These are phyloP conservation scores for Falco naumanni DNA, from an alignment of 2,797 vertebrate species.

Conservation along the genomic window DNA sequence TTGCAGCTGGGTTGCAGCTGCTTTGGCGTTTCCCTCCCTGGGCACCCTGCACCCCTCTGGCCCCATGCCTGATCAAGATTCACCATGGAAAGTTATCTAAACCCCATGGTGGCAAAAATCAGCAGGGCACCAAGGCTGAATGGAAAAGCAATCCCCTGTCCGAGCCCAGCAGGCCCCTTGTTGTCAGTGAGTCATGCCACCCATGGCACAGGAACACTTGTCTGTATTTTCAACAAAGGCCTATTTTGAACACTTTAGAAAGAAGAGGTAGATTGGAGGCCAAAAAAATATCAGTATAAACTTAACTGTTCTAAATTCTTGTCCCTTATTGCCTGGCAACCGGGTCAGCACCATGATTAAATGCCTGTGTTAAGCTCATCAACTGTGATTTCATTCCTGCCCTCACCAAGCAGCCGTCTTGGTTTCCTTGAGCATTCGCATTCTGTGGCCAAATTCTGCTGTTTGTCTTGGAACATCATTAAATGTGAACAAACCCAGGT, in stretches of 20 bases:
- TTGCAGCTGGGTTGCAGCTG: background rate
- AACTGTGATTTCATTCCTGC: background rate
- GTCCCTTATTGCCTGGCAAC: background rate
- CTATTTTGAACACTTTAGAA: background rate
- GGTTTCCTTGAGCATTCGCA: background rate
- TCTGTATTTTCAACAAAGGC: background rate
- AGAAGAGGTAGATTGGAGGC: background rate
- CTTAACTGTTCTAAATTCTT: background rate
- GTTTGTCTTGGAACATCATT: background rate
- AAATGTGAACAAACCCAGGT: background rate
- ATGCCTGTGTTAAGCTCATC: background rate
- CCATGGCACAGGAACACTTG: background rate
- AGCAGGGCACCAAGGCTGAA: background rate
- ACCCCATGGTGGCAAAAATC: background rate
- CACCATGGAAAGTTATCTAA: background rate
- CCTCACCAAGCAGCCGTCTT: fast-evolving
- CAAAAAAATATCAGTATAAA: background rate
- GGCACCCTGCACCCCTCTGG: background rate
- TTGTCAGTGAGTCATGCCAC: background rate
- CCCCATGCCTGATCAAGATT: background rate
- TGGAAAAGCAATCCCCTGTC: background rate
- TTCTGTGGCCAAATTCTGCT: background rate
- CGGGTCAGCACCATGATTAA: background rate
- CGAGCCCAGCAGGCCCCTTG: background rate
- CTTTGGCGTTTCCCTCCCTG: background rate